phyloP scores from a whole-genome alignment of 1,140 invertebrate species.

The Melanaphis sacchari region DNA sequence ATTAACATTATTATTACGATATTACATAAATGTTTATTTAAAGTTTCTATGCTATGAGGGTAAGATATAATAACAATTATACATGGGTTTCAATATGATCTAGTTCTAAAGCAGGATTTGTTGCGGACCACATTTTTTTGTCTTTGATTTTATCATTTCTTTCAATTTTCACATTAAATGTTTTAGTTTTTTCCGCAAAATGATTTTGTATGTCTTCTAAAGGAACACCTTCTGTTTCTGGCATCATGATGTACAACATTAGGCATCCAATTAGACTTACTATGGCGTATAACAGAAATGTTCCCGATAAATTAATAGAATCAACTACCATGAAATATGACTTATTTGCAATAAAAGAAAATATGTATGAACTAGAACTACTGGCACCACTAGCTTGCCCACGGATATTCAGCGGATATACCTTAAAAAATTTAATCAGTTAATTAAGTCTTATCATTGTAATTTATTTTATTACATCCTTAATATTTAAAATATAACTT shows the following conservation, averaged over 20 bases:
- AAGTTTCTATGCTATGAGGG: too few species aligned
- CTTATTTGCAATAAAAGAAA: slow-evolving; percentile 77
- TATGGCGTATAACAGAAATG: slow-evolving; percentile 73
- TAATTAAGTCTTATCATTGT: background rate
- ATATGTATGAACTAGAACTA: slow-evolving; percentile 75
- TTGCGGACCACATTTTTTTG: background rate
- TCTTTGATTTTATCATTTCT: slow-evolving; percentile 26
- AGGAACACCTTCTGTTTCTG: slow-evolving; percentile 85
- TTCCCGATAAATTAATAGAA: slow-evolving; percentile 71
- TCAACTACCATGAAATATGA: slow-evolving; percentile 67
- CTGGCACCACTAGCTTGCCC: slow-evolving; percentile 73
- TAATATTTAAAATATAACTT: background rate
- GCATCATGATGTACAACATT: slow-evolving; percentile 69
- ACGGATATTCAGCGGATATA: slow-evolving; percentile 71
- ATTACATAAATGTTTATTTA: too few species aligned
- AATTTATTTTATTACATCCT: background rate
- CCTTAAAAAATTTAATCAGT: slow-evolving; percentile 60
- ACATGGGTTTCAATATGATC: slow-evolving; percentile 28
- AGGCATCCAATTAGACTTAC: slow-evolving; percentile 67
- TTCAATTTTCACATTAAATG: slow-evolving; percentile 47
- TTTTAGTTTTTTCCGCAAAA: slow-evolving; percentile 58
- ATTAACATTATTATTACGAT: too few species aligned
- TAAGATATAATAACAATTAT: background rate
- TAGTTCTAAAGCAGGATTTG: slow-evolving; percentile 43
- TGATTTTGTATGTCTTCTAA: slow-evolving; percentile 71